These are phyloP conservation scores for Teleopsis dalmanni DNA, from an alignment of 1,140 invertebrate genomes.

Conservation along the genomic window DNA sequence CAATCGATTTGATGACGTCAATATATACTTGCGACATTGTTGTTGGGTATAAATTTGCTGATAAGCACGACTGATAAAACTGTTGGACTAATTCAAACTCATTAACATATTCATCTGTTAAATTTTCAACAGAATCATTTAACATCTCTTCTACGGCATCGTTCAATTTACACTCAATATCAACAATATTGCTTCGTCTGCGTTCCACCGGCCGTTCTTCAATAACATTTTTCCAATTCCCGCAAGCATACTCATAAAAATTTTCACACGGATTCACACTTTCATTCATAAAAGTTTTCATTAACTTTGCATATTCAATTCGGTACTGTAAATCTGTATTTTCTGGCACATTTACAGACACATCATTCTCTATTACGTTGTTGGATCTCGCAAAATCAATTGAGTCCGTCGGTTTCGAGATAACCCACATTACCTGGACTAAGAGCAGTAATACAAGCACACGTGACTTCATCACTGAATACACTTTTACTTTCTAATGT, in stretches of 20 bases:
- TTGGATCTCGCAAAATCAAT: no score
- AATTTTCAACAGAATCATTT: background rate
- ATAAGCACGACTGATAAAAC: constrained; percentile 28
- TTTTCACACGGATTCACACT: constrained; percentile 61
- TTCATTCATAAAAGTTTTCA: constrained; percentile 50
- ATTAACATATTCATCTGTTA: constrained; percentile 11
- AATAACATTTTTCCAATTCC: constrained; percentile 48
- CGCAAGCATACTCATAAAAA: constrained; percentile 62
- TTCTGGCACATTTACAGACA: no score
- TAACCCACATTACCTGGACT: no score
- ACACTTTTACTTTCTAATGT: no score
- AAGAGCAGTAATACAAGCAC: no score
- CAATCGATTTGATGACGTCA: constrained; percentile 28
- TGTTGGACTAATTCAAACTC: constrained; percentile 29
- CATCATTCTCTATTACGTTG: no score
- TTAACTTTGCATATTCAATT: constrained; percentile 19
- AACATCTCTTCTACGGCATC: constrained; percentile 17
- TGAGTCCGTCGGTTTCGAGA: no score
- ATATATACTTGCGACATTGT: constrained; percentile 30
- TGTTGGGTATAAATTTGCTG: constrained; percentile 22
- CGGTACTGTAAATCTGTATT: no score
- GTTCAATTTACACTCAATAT: constrained; percentile 24
- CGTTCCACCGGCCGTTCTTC: constrained; percentile 10
- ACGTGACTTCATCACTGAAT: no score
- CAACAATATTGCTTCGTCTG: constrained; percentile 30